A percentile compares a stretch with the other conserved stretches of the same genome.
Evolutionary conservation across 2,113 vertebrate species (phyloP).

Genomic region (Brachypodius melanocephalos): DNA sequence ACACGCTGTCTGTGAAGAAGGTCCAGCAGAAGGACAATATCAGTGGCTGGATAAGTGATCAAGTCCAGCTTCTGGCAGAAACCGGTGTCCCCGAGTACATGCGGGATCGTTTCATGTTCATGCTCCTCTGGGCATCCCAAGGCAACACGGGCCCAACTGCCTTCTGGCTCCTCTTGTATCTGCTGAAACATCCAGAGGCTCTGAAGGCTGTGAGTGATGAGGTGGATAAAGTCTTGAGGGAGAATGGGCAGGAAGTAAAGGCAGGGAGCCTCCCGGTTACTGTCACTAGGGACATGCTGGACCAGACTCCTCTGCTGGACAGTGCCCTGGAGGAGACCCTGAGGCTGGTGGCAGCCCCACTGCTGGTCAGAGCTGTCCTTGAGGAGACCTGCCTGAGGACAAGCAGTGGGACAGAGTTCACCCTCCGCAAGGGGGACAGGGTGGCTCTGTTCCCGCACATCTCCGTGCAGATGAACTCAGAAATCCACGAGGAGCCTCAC

Average conservation of each 20-base stretch:
- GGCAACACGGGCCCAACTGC: conserved; percentile 85
- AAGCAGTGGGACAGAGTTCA: conserved; percentile 69
- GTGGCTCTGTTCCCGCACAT: conserved; percentile 83
- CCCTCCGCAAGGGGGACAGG: conserved; percentile 80
- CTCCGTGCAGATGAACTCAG: conserved; percentile 83
- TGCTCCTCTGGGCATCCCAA: conserved; percentile 92
- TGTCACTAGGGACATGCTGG: conserved; percentile 65
- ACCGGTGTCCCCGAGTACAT: conserved; percentile 63
- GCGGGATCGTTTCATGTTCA: conserved; percentile 81
- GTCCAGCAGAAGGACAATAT: conserved; percentile 74
- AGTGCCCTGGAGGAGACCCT: conserved; percentile 89
- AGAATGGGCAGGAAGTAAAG: conserved; percentile 68
- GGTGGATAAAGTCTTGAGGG: conserved; percentile 66
- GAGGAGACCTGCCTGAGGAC: conserved; percentile 74
- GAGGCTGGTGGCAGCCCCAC: conserved; percentile 74
- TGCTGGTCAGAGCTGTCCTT: conserved; percentile 78
- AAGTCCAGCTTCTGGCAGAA: conserved; percentile 69
- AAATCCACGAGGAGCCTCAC: conserved; percentile 83
- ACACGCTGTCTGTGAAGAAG: conserved; percentile 71
- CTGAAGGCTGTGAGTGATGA: conserved; percentile 83
- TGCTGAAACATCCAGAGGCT: conserved; percentile 87
- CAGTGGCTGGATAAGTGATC: conserved; percentile 81
- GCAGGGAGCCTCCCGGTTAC: conserved; percentile 7
- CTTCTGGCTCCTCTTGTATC: conserved; percentile 89
- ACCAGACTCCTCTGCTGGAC: conserved; percentile 80